Conservation (phyloP, 2,113 vertebrate genomes). For the Corydoras maculifer region DNA sequence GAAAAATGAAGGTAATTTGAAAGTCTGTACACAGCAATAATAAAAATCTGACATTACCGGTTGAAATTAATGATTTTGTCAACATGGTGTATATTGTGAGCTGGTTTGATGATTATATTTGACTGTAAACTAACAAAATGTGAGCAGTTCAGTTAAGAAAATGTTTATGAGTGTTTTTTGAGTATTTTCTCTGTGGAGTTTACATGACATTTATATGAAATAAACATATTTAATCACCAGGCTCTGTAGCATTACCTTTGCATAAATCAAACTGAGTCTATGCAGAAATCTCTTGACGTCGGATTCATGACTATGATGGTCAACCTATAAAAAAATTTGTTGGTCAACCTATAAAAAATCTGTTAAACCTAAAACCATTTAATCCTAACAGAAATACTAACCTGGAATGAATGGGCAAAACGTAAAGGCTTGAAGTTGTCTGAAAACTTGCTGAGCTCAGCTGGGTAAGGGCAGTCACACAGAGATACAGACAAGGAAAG, state of each 20-base stretch:
- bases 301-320: constrained; percentile 3
- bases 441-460: constrained; percentile 27
- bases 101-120: no score
- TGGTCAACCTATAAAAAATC: constrained; percentile 1
- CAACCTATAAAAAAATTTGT: neutral
- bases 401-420: constrained; percentile 35
- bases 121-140: no score
- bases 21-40: no score
- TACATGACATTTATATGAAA: no score
- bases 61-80: no score
- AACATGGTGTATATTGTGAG: no score
- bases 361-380: neutral
- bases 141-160: no score
- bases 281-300: constrained; percentile 60
- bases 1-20: no score
- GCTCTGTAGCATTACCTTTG: constrained; percentile 56
- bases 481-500: constrained; percentile 26
- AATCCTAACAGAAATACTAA: neutral
- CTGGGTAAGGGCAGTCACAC: constrained; percentile 26
- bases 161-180: no score
- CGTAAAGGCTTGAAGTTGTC: constrained; percentile 22
- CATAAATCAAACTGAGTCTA: constrained; percentile 63
- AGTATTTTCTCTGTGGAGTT: no score
- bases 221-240: neutral
- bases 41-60: no score